Conservation (phyloP, 2,797 vertebrate species). For the Platalea minor region DNA sequence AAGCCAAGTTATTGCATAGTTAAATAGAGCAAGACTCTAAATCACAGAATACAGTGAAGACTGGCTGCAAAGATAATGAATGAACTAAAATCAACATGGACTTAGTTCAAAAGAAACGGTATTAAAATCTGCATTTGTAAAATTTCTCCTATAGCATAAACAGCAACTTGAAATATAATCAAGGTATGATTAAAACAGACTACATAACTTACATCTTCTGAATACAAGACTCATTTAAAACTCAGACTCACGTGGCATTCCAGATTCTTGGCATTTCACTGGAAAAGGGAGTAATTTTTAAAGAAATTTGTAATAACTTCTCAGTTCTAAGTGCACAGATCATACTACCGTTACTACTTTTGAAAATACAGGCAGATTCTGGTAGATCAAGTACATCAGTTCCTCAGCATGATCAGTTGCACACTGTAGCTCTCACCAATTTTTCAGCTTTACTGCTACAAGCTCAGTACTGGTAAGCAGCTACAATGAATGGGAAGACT, state of each 20-base stretch:
- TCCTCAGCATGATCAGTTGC: neutral
- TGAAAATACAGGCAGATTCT: neutral
- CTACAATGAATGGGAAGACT: neutral
- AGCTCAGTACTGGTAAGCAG: neutral
- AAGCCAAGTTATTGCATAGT: neutral
- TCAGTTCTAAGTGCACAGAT: neutral
- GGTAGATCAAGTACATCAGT: neutral
- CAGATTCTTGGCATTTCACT: neutral
- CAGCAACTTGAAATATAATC: neutral
- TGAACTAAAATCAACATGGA: neutral
- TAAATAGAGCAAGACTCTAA: neutral
- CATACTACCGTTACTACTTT: neutral
- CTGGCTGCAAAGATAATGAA: neutral
- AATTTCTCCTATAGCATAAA: neutral
- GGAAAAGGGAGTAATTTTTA: neutral
- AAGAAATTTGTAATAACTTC: neutral
- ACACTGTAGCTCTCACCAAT: neutral
- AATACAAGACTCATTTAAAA: neutral
- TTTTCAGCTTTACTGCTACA: neutral
- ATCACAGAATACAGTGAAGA: neutral
- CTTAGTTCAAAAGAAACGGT: neutral
- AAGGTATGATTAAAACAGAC: neutral
- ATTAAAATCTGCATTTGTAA: neutral
- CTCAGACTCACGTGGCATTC: neutral
- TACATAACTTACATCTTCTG: neutral